Conservation (phyloP, 2,797 vertebrate species). For the Oreonectes daqikongensis region DNA sequence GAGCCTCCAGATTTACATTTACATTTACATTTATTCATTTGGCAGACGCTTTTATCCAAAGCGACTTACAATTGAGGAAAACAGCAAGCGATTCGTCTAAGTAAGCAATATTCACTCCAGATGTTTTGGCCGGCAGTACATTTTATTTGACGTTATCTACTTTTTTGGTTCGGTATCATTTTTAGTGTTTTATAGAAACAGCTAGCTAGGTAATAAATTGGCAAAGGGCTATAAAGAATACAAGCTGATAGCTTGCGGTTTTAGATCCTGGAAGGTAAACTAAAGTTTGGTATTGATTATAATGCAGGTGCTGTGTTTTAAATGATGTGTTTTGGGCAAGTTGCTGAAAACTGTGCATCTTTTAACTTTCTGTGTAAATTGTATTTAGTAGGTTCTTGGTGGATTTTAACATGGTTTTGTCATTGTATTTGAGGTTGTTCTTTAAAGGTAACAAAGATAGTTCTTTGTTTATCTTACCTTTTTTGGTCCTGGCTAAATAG, state of each 20-base stretch:
- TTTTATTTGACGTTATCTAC: background rate
- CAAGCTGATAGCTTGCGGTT: background rate
- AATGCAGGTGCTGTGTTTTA: background rate
- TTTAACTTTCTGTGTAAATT: background rate
- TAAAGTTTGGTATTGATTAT: background rate
- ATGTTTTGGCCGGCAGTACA: background rate
- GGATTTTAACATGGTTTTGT: no score
- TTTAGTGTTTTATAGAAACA: background rate
- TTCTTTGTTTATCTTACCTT: background rate
- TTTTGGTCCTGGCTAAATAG: constrained; percentile 26
- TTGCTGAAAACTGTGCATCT: background rate
- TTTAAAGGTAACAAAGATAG: background rate
- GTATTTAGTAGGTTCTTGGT: no score
- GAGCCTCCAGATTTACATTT: no score
- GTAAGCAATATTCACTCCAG: no score
- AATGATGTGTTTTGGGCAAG: background rate
- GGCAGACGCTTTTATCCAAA: no score
- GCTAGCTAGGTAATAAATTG: background rate
- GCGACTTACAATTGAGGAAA: no score
- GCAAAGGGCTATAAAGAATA: background rate
- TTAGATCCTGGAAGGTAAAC: background rate
- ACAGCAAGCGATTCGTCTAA: no score
- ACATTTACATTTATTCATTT: no score
- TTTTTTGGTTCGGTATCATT: background rate
- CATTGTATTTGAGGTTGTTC: no score